Conservation (phyloP, 2,113 vertebrate genomes). For the Delphinus delphis region DNA sequence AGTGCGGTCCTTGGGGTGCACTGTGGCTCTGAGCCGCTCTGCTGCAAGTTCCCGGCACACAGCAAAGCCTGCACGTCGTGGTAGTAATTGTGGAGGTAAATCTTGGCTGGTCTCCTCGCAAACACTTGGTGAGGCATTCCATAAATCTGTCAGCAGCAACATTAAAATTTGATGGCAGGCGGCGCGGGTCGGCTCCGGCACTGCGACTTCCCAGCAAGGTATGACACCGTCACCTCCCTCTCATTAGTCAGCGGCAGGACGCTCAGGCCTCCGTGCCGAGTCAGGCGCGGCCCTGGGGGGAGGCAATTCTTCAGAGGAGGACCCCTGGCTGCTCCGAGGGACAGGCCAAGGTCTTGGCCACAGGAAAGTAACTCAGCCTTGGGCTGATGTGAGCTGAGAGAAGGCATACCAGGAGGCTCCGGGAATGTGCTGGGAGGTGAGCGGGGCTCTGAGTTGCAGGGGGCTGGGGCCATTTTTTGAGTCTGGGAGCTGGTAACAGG, state of each 20-base stretch:
- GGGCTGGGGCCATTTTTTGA: neutral
- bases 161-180: slow-evolving; percentile 91
- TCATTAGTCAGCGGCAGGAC: slow-evolving; percentile 83
- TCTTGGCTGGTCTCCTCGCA: slow-evolving; percentile 81
- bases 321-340: slow-evolving; percentile 34
- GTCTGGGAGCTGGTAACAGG: neutral
- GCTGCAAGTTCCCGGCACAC: slow-evolving; percentile 69
- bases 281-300: neutral
- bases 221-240: slow-evolving; percentile 82
- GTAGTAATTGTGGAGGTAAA: slow-evolving; percentile 84
- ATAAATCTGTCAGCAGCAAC: slow-evolving; percentile 86
- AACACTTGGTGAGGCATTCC: slow-evolving; percentile 81
- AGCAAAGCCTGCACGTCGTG: slow-evolving; percentile 57
- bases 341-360: slow-evolving; percentile 47
- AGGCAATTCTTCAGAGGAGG: slow-evolving; percentile 44
- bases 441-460: neutral
- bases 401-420: neutral
- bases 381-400: neutral
- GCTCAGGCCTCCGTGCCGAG: slow-evolving; percentile 60
- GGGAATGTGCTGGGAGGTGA: neutral
- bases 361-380: neutral
- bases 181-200: slow-evolving; percentile 82
- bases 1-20: neutral
- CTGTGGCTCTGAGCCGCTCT: neutral
- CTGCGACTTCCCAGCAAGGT: slow-evolving; percentile 88